Conservation (phyloP, 2,797 vertebrate genomes). For the Eurystomus glaucurus region DNA sequence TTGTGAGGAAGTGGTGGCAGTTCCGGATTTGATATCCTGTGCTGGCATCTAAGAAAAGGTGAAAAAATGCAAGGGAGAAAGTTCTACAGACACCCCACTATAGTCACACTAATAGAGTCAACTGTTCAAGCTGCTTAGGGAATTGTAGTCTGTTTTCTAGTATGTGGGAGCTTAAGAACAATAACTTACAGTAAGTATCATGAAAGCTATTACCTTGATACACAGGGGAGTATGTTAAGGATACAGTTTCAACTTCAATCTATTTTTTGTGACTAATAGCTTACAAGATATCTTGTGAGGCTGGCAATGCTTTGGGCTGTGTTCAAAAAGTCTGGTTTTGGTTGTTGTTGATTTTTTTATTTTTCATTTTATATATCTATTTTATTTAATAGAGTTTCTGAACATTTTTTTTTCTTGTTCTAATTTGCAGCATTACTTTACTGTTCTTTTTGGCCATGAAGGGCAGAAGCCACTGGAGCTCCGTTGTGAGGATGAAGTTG, state of each 20-base stretch:
- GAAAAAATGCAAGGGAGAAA: not conserved
- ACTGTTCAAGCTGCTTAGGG: not conserved
- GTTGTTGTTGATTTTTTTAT: not conserved
- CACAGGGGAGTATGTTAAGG: not conserved
- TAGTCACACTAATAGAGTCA: not conserved
- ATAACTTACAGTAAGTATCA: not conserved
- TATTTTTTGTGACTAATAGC: not conserved
- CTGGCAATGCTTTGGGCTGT: not conserved
- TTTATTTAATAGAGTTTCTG: not conserved
- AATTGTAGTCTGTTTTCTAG: not conserved
- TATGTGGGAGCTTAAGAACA: not conserved
- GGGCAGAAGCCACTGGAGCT: constrained; percentile 97
- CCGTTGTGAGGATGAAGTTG: constrained; percentile 93
- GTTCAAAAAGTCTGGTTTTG: not conserved
- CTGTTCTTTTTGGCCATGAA: constrained; percentile 95
- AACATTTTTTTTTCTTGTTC: not conserved
- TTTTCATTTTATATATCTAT: fast-evolving
- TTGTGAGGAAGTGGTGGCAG: not conserved
- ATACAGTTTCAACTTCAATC: not conserved
- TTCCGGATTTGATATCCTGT: not conserved
- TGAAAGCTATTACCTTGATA: constrained; percentile 10
- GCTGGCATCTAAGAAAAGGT: not conserved
- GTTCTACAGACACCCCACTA: not conserved
- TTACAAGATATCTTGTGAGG: not conserved
- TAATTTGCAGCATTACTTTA: constrained; percentile 92